Base-by-base conservation (phyloP, 2,797 vertebrate species). In the Spinibarbus caldwelli region DNA sequence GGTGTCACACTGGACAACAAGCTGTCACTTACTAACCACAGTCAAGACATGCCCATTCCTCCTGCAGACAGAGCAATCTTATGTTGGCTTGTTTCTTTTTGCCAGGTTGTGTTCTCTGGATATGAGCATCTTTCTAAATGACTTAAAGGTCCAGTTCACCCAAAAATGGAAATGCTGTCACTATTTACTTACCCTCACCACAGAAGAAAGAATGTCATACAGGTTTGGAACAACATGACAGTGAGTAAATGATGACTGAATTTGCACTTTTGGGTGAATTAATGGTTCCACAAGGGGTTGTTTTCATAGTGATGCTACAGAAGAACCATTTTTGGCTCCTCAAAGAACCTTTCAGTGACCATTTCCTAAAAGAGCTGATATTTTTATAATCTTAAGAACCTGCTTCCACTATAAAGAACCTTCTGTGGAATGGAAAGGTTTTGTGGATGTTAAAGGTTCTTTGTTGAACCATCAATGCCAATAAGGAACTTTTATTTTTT, bases 1-100 rank as follows among this genome's bases (percentile, higher is more conserved):
- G 76, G 76, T 78, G 76, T 59, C 76, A 78, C 76, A 78, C 76
- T 78, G 76, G 76, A 78, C 76, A 78, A 43, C 76, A 78, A 78
- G 76, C 76, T 78, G 76, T 78, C 54, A 41, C 76, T 29, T 29
- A 43, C 54, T 78, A 78, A 78, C 76, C 36, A 54, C 31, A 78
- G 54, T 62, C 36, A 41, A 62, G 76, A 41, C 76, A 41, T 41
- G 54, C 23, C 54, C 36, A 6, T 41, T 62, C 14, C 36, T 62
- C 54, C 76, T 62, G 54, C 36, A 43, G 9, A 43, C 54, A 62
- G 3, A 77, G 7, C 34, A 77, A 38, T 77, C 12, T 38, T 17
- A 21, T 26, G 7, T 41, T 38, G 75, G 34, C 75, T 38, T 43
- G 11, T 71, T 71, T 76, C 14, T 73, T 75, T 52, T 34, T 31